These are phyloP conservation scores for Ormyrus labotus DNA, from an alignment of 2,888 invertebrate species.

Conservation along the genomic window DNA sequence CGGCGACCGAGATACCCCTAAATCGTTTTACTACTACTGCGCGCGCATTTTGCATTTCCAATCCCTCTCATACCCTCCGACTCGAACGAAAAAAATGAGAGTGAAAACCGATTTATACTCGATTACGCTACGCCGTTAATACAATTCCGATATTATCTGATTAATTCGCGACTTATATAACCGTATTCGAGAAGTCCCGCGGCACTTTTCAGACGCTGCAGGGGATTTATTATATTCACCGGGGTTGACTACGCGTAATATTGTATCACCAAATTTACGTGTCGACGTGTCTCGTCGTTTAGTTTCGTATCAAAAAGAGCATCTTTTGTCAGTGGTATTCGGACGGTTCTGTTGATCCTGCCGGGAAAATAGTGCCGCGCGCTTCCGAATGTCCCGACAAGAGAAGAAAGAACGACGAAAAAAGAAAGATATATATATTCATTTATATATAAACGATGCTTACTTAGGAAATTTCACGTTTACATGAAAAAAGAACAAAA, in stretches of 20 bases:
- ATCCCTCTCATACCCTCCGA: slow-evolving; percentile 26
- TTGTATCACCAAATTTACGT: slow-evolving; percentile 45
- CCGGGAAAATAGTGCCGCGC: slow-evolving; percentile 54
- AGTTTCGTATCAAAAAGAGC: neutral
- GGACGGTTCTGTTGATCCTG: slow-evolving; percentile 52
- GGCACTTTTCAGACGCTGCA: slow-evolving; percentile 53
- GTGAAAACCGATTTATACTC: slow-evolving; percentile 37
- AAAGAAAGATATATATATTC: slow-evolving; percentile 8
- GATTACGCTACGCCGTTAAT: slow-evolving; percentile 27
- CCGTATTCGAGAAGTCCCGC: slow-evolving; percentile 52
- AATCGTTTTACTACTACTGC: slow-evolving; percentile 19
- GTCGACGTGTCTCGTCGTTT: slow-evolving; percentile 31
- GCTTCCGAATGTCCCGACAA: slow-evolving; percentile 58
- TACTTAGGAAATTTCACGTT: slow-evolving; percentile 35
- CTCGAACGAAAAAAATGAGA: slow-evolving; percentile 17
- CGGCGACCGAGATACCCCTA: slow-evolving; percentile 50
- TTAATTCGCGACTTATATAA: slow-evolving; percentile 44
- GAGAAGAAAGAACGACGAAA: slow-evolving; percentile 48
- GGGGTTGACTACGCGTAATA: slow-evolving; percentile 34
- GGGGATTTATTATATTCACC: slow-evolving; percentile 45
- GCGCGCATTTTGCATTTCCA: slow-evolving; percentile 8
- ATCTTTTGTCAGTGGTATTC: slow-evolving; percentile 54
- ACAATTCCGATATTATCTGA: slow-evolving; percentile 19
- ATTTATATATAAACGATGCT: slow-evolving; percentile 36
- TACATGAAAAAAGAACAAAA: slow-evolving; percentile 33